These are phyloP conservation scores for Ranitomeya imitator DNA, from an alignment of 2,113 vertebrate species.

Conservation along the genomic window DNA sequence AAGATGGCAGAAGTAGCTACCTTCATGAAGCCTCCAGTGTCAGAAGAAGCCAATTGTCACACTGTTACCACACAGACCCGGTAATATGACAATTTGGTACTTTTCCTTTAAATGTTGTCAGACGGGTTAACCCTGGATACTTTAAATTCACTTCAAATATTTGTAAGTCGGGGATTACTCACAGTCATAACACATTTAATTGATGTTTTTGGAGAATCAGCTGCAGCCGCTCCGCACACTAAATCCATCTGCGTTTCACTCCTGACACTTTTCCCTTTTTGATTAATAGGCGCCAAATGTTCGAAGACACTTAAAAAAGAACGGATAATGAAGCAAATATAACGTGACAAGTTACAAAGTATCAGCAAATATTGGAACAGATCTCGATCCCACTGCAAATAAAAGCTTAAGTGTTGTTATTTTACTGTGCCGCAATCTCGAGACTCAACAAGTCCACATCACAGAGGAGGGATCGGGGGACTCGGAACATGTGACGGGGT, in stretches of 20 bases:
- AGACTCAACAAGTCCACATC: neutral
- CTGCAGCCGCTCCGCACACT: conserved; percentile 11
- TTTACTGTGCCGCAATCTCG: neutral
- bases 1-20: too few relatives aligned
- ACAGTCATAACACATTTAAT: neutral
- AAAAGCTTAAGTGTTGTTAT: neutral
- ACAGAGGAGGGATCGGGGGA: neutral
- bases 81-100: neutral
- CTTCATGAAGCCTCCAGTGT: too few relatives aligned
- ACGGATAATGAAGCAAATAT: conserved; percentile 32
- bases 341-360: conserved; percentile 27
- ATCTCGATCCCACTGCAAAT: conserved; percentile 14
- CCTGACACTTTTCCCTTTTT: conserved; percentile 21
- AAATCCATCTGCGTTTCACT: conserved; percentile 19
- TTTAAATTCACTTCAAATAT: neutral
- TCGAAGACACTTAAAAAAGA: conserved; percentile 21
- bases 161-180: neutral
- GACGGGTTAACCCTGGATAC: neutral
- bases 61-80: neutral
- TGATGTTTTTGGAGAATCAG: conserved; percentile 17
- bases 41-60: too few relatives aligned
- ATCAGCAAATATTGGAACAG: conserved; percentile 27
- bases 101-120: neutral
- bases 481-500: neutral
- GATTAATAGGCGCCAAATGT: conserved; percentile 35